Percentiles rank a stretch among this genome's conserved stretches.
Conservation (phyloP, 2,888 invertebrate genomes). For the Anoplius nigerrimus region DNA sequence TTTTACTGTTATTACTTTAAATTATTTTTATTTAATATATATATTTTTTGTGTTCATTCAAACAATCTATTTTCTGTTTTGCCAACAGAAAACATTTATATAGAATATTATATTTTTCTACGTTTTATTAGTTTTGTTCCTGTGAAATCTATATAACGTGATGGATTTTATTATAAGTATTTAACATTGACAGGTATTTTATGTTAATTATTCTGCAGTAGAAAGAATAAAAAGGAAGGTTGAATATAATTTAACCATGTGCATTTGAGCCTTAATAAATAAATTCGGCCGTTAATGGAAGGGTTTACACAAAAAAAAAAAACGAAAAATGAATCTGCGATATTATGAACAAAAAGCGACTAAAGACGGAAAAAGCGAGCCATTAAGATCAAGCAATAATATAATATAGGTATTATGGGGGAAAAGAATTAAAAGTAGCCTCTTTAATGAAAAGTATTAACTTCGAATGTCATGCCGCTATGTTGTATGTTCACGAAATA, state of each 20-base stretch:
- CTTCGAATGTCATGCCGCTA: slow-evolving; percentile 40
- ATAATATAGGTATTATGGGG: slow-evolving; percentile 66
- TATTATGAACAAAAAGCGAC: no score
- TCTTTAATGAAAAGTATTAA: slow-evolving; percentile 35
- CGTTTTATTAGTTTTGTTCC: no score
- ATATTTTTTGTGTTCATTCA: no score
- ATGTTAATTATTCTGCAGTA: background rate
- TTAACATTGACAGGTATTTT: no score
- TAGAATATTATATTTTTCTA: no score
- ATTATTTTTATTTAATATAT: no score
- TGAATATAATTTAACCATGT: background rate
- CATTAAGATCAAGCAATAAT: slow-evolving; percentile 77
- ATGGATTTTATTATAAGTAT: no score
- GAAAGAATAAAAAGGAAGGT: background rate
- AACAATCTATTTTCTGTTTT: no score
- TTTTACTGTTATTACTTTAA: no score
- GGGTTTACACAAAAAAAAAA: slow-evolving; percentile 51
- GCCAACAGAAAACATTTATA: no score
- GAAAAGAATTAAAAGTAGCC: slow-evolving; percentile 47
- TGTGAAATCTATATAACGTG: no score
- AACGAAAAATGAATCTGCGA: slow-evolving; percentile 7
- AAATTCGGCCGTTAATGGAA: slow-evolving; percentile 56
- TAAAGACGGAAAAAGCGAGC: slow-evolving; percentile 29
- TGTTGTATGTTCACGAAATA: slow-evolving; percentile 43
- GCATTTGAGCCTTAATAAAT: background rate